A percentile compares a stretch with the other conserved stretches of the same genome.
Evolutionary conservation across 2,888 invertebrate species (phyloP).

Genomic region (Elaeidobius kamerunicus): DNA sequence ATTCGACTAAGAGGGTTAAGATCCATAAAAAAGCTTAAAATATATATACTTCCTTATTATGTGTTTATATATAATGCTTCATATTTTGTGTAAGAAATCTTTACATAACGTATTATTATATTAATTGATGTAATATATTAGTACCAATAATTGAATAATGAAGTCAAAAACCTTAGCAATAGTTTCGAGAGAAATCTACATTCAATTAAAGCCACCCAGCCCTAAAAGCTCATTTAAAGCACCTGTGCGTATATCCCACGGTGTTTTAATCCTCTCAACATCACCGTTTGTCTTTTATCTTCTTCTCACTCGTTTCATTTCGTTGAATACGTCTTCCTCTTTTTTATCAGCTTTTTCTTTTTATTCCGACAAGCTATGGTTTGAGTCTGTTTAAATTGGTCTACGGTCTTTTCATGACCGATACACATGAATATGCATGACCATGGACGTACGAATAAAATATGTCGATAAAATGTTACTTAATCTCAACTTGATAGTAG

Average conservation of each 20-base stretch:
- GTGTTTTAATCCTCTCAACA: slow-evolving; percentile 33
- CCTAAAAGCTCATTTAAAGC: slow-evolving; percentile 31
- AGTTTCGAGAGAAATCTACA: slow-evolving; percentile 18
- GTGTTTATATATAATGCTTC: too few species aligned
- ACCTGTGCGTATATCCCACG: slow-evolving; percentile 42
- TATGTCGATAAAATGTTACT: background rate
- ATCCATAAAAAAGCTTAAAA: too few species aligned
- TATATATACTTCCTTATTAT: too few species aligned
- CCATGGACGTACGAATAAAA: slow-evolving; percentile 3
- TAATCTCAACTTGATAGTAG: background rate
- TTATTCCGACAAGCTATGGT: slow-evolving; percentile 15
- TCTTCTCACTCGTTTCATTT: background rate
- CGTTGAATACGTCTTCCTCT: background rate
- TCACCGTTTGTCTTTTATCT: slow-evolving; percentile 9
- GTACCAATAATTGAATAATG: background rate
- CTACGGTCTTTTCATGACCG: slow-evolving; percentile 14
- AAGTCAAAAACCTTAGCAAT: slow-evolving; percentile 12
- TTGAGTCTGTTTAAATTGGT: slow-evolving; percentile 25
- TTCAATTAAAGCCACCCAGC: slow-evolving; percentile 21
- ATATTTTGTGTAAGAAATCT: too few species aligned
- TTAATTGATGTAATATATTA: too few species aligned
- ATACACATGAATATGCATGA: slow-evolving; percentile 26
- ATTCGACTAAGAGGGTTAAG: too few species aligned
- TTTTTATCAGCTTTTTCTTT: slow-evolving; percentile 2
- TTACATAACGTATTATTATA: too few species aligned